Evolutionary conservation across 2,888 invertebrate species (phyloP).

Genomic region (Luperina testacea): DNA sequence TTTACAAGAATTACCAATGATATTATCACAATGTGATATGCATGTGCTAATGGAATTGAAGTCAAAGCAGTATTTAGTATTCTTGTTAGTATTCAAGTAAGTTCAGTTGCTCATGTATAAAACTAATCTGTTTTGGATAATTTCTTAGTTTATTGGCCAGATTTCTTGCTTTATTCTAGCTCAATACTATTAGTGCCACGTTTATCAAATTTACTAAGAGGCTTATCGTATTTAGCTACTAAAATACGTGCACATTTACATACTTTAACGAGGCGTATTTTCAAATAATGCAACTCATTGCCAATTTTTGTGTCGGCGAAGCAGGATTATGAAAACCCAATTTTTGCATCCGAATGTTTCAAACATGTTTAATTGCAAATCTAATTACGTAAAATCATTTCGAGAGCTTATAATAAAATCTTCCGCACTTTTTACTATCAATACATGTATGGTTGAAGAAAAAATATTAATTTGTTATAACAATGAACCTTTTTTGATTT

Average conservation of each 20-base stretch:
- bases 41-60: neutral
- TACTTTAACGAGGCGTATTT: neutral
- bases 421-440: conserved; percentile 41
- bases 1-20: too few species aligned
- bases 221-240: conserved; percentile 14
- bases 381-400: conserved; percentile 44
- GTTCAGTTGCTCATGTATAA: conserved; percentile 7
- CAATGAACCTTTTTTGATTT: conserved; percentile 85
- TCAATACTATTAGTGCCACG: conserved; percentile 21
- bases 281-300: conserved; percentile 35
- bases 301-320: neutral
- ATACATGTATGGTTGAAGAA: neutral
- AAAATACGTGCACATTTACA: conserved; percentile 28
- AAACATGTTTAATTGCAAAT: conserved; percentile 52
- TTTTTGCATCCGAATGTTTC: neutral
- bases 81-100: conserved; percentile 27
- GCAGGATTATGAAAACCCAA: neutral
- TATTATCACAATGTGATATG: neutral
- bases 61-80: neutral
- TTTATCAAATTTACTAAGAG: conserved; percentile 31
- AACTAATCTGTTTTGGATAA: conserved; percentile 19
- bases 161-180: conserved; percentile 25
- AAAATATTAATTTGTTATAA: conserved; percentile 57
- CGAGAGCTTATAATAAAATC: conserved; percentile 23
- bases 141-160: conserved; percentile 8